Evolutionary conservation across 1,140 invertebrate species (phyloP), one percentile per base, ranked within the genome.

Genomic region (Macrostomum lignano): DNA sequence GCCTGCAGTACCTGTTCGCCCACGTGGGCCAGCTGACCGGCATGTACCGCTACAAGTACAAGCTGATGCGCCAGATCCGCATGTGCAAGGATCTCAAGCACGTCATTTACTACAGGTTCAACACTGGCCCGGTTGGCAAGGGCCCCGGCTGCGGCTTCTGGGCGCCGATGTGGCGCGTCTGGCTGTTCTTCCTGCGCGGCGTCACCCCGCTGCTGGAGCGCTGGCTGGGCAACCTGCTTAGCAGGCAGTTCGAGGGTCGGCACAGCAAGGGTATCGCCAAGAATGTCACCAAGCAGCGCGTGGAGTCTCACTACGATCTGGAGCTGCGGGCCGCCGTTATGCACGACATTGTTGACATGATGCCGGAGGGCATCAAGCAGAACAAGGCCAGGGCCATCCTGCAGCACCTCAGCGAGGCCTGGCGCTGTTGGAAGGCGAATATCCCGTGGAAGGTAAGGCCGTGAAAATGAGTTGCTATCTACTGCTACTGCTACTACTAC

Each of bases 371-470:
- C 40, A 96, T 98, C 44, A 98, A 96, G 48, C 86, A 96, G 51
- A 96, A 96, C 57, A 98, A 98, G 56, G 91, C 91, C 0, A 67
- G 86, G 40, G 94, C 88, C 0, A 98, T 98, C 44, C 60, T 98
- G 40, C 88, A 98, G 50, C 91, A 98, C 67, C 61, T 98, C 21
- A 91, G 79, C 36, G 91, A 98, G 61, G 91, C 91, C 0, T 98
- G 88, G 91, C 60, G 91, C 36, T 96, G 84, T 55, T 98, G 91
- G 91, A 98, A 98, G 51, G 91, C 91, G 0, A 98, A 98, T 58
- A 98, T 96, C 48, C 91, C 91, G 0, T 98, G 91, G 91, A 98
- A 98, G 65, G n/a, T n/a, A n/a, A n/a, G n/a, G n/a, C n/a, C n/a
- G n/a, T n/a, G n/a, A n/a, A n/a, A n/a, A n/a, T n/a, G n/a, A n/a